These are phyloP conservation scores for Sinodicranocentrus sp. DNA, from an alignment of 2,888 invertebrate genomes.

Conservation along the genomic window DNA sequence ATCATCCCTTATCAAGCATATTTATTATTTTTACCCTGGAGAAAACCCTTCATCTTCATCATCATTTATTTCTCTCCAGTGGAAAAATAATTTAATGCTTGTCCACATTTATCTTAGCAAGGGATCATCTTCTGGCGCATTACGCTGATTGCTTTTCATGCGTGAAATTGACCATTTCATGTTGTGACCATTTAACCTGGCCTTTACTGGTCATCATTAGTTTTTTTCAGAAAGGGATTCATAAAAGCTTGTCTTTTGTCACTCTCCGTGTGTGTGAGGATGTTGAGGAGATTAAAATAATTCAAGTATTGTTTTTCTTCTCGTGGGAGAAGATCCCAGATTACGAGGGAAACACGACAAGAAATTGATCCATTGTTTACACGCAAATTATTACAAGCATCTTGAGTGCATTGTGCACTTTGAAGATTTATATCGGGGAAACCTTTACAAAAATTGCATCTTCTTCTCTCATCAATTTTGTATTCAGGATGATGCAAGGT, in stretches of 20 bases:
- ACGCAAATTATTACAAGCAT: slow-evolving; percentile 1
- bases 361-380: slow-evolving; percentile 31
- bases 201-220: too few species aligned
- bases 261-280: neutral
- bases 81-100: slow-evolving; percentile 11
- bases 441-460: neutral
- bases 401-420: neutral
- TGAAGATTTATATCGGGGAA: neutral
- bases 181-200: neutral
- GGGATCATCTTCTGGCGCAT: neutral
- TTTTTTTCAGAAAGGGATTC: too few species aligned
- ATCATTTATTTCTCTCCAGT: slow-evolving; percentile 19
- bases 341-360: slow-evolving; percentile 3
- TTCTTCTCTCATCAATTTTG: too few species aligned
- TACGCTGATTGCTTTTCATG: neutral
- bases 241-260: neutral
- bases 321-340: neutral
- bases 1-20: slow-evolving; percentile 20
- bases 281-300: slow-evolving; percentile 8
- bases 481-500: neutral
- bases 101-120: neutral
- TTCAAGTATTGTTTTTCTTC: neutral
- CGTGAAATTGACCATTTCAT: too few species aligned
- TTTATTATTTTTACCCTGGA: too few species aligned
- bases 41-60: slow-evolving; percentile 2